Evolutionary conservation across 1,140 invertebrate species (phyloP), one percentile per base, ranked within the genome.

Genomic region (Rhynchophorus ferrugineus): DNA sequence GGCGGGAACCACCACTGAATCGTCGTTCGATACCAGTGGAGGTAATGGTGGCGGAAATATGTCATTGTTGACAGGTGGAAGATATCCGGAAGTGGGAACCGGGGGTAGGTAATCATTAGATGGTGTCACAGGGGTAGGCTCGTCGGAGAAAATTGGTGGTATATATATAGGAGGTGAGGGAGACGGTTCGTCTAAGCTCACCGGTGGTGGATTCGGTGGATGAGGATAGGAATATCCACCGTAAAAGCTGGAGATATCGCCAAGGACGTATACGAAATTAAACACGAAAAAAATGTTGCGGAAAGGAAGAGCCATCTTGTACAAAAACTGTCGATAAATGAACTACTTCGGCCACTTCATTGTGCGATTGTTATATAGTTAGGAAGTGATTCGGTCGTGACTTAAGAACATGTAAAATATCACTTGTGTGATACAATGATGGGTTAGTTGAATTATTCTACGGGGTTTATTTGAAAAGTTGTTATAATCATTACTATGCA

Each of bases 141-240:
- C 39, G 36, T 56, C 55, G 17, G 39, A 44, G 22, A 45, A 51
- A 18, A 61, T 9, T 7, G 61, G 59, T 21, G 61, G 61, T 21
- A 59, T 22, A 36, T 18, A 44, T 17, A 46, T 37, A 37, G 13
- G 22, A 13, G 49, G 14, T 3, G 39, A 47, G 3, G 51, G 24
- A 16, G 18, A 13, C 3, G 50, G 58, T 43, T 57, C 61, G 22
- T 61, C 59, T 9, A 60, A 42, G 11, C 54, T 43, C 1, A 53
- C 35, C 1, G 60, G 59, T 3, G 61, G 62, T 6, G 57, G 59
- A 34, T 29, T 29, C 5, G 49, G 42, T n/a, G 55, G 55, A 33
- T 53, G 42, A n/a, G 60, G 64, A 39, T 63, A 61, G 16, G 49
- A 37, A 44, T 64, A 61, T n/a, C 61, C 54, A 5, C 35, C 39